phyloP scores from a whole-genome alignment of 2,888 invertebrate species.

The Mythimna loreyi region DNA sequence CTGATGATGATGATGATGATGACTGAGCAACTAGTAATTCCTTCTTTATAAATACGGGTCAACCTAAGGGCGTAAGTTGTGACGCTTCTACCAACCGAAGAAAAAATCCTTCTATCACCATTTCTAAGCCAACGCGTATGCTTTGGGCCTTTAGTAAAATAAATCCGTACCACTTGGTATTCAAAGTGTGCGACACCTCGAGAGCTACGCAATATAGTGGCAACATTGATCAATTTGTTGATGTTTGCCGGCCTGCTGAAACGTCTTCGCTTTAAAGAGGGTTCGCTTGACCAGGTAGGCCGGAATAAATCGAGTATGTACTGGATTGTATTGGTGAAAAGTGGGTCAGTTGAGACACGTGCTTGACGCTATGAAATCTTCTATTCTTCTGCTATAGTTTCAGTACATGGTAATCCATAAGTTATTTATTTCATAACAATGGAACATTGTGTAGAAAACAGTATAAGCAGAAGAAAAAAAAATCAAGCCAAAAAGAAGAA shows the following conservation, averaged over 20 bases:
- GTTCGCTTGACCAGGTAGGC: conserved; percentile 44
- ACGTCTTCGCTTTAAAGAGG: conserved; percentile 43
- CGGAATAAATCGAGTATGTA: conserved; percentile 20
- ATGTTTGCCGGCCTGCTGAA: conserved; percentile 56
- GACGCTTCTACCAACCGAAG: no score
- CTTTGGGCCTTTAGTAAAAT: conserved; percentile 60
- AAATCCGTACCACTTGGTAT: conserved; percentile 66
- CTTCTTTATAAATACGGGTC: no score
- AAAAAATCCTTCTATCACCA: not conserved
- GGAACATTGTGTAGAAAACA: no score
- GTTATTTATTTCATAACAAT: no score
- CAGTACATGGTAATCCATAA: not conserved
- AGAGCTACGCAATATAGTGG: conserved; percentile 62
- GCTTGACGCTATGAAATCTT: not conserved
- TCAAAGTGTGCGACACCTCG: conserved; percentile 60
- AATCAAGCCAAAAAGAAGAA: no score
- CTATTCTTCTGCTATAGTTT: not conserved
- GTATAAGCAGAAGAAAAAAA: no score
- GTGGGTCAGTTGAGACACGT: not conserved
- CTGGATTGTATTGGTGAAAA: not conserved
- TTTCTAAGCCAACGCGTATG: conserved; percentile 36
- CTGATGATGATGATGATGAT: no score
- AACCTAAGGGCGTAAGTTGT: no score
- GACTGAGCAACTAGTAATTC: no score
- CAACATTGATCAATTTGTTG: conserved; percentile 66